Conservation (phyloP, 37 sponge, comb jelly and placozoan species). For the Tethya wilhelma region DNA sequence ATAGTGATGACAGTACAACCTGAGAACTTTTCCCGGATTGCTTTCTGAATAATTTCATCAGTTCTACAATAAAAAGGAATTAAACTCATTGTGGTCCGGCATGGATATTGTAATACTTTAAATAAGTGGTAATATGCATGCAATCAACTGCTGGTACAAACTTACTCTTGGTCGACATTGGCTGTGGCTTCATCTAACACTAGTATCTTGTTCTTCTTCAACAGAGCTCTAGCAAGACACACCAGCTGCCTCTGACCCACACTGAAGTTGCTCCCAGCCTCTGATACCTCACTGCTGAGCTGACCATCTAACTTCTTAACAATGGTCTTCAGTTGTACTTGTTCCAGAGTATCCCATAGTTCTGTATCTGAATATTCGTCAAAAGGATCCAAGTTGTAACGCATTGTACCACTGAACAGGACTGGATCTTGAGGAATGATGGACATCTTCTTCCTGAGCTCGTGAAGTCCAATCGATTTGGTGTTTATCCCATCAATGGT, state of each 20-base stretch:
- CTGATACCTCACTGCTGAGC: slow-evolving; percentile 62
- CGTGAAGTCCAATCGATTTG: slow-evolving; percentile 80
- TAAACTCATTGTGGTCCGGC: too few relatives aligned
- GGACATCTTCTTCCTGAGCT: slow-evolving; percentile 79
- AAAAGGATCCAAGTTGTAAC: slow-evolving; percentile 94
- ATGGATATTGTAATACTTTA: too few relatives aligned
- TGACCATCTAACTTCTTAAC: slow-evolving; percentile 57
- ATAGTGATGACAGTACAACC: slow-evolving; percentile 90
- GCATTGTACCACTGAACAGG: slow-evolving; percentile 89
- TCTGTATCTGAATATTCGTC: slow-evolving; percentile 60
- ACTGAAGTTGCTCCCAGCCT: slow-evolving; percentile 86
- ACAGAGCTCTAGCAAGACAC: slow-evolving; percentile 84
- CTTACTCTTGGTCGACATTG: slow-evolving; percentile 81
- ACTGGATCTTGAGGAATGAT: slow-evolving; percentile 95
- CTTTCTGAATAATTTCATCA: slow-evolving; percentile 87
- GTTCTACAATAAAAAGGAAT: slow-evolving; percentile 64
- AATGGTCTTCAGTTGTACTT: slow-evolving; percentile 77
- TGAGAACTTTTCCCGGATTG: slow-evolving; percentile 71
- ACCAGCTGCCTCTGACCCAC: slow-evolving; percentile 89
- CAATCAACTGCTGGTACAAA: too few relatives aligned
- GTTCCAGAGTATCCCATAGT: slow-evolving; percentile 81
- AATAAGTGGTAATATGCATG: too few relatives aligned
- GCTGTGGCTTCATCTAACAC: slow-evolving; percentile 92
- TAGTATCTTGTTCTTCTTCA: slow-evolving; percentile 78
- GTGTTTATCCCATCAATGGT: slow-evolving; percentile 79